These are phyloP conservation scores for Petroica traversi DNA, from an alignment of 2,113 vertebrate species.

Conservation along the genomic window DNA sequence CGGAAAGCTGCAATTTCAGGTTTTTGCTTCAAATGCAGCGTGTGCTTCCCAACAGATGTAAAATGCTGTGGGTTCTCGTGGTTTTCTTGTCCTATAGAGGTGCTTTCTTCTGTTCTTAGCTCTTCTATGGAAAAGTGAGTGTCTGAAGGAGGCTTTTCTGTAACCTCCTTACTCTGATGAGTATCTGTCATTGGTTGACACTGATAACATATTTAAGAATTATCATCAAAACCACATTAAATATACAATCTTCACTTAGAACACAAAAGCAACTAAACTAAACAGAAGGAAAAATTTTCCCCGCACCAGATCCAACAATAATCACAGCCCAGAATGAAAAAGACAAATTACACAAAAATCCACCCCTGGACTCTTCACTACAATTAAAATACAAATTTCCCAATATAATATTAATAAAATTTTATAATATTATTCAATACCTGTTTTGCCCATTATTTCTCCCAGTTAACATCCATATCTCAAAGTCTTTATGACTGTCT, in stretches of 20 bases:
- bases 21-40: neutral
- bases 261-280: neutral
- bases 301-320: neutral
- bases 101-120: too few relatives aligned
- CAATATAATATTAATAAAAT: too few relatives aligned
- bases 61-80: neutral
- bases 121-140: neutral
- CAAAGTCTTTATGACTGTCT: neutral
- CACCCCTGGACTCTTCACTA: neutral
- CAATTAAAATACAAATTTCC: neutral
- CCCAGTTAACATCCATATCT: neutral
- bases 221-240: neutral
- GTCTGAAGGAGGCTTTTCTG: neutral
- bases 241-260: neutral
- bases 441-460: neutral
- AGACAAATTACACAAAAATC: neutral
- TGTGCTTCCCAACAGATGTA: fast-evolving
- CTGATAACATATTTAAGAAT: neutral
- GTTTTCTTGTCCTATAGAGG: neutral
- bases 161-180: neutral
- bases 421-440: neutral
- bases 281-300: neutral
- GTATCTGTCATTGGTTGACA: neutral
- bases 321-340: neutral
- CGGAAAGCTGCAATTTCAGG: neutral